Conservation (phyloP, 2,113 vertebrate genomes). For the Ardeotis arabs region DNA sequence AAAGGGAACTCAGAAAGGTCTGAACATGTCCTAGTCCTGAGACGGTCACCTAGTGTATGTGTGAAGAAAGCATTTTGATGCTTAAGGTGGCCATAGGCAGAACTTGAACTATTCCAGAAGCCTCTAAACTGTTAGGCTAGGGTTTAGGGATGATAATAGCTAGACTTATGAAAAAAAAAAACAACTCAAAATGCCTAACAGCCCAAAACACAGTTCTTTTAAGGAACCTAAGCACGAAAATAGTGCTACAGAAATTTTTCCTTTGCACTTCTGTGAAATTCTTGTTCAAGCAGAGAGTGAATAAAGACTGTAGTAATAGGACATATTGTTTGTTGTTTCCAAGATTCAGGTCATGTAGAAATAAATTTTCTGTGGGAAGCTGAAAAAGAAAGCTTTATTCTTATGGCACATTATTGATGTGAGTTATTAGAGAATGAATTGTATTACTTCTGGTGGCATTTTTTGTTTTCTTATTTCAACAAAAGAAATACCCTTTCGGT, state of each 20-base stretch:
- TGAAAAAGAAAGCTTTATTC: neutral
- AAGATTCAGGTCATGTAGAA: neutral
- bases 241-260: neutral
- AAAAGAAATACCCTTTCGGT: neutral
- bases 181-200: no score
- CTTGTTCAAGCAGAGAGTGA: neutral
- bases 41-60: neutral
- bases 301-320: neutral
- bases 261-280: neutral
- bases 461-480: neutral
- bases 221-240: neutral
- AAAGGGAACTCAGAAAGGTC: neutral
- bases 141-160: neutral
- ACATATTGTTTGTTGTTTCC: neutral
- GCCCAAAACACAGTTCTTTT: fast-evolving
- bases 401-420: neutral
- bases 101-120: neutral
- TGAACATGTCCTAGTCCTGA: neutral
- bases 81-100: neutral
- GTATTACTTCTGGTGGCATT: fast-evolving
- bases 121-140: neutral
- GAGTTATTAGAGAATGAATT: neutral
- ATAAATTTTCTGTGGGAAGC: neutral
- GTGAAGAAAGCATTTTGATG: neutral
- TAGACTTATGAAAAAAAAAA: no score